Evolutionary conservation across 1,140 invertebrate species (phyloP), one percentile per base, ranked within the genome.

Genomic region (Drosophila sulfurigaster): DNA sequence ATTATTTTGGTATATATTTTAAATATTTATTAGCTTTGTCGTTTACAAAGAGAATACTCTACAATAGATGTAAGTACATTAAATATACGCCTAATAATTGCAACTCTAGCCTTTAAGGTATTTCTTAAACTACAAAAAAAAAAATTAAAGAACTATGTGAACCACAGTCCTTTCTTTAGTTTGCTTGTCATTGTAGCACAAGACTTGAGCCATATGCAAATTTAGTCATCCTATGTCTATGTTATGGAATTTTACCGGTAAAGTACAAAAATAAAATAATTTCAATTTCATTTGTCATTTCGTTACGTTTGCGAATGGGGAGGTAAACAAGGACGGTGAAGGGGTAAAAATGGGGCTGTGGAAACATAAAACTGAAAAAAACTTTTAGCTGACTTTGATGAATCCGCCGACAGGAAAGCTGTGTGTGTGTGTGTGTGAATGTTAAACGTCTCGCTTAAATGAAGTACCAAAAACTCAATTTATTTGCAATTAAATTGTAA

Each of bases 401-500:
- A 52, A 81, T 78, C 78, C 87, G 80, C 63, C 62, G 43, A 66
- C 49, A 51, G 63, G 57, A 70, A 71, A 57, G 35, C 43, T 59
- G 35, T 28, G 28, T 35, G 13, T 65, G 45, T 45, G 15, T 35
- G 15, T 35, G 15, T 45, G 57, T 63, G 41, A 69, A 41, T 60
- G 78, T 90, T 88, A 60, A 86, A 65, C 86, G 88, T 91, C 75
- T 89, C 88, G 88, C 88, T 88, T 88, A 91, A 91, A 91, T 91
- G 78, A 91, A 91, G 88, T 91, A 91, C 88, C 83, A 88, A 91
- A 91, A 91, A 91, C 88, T 91, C 88, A 88, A 91, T 91, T 91
- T 91, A 91, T 91, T 91, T 91, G 88, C 88, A 91, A 91, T 91
- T 91, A 91, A 91, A 91, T 88, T 91, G 80, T 81, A 60, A 79